Evolutionary conservation across 2,888 invertebrate species (phyloP).

Genomic region (Carterocephalus palaemon): DNA sequence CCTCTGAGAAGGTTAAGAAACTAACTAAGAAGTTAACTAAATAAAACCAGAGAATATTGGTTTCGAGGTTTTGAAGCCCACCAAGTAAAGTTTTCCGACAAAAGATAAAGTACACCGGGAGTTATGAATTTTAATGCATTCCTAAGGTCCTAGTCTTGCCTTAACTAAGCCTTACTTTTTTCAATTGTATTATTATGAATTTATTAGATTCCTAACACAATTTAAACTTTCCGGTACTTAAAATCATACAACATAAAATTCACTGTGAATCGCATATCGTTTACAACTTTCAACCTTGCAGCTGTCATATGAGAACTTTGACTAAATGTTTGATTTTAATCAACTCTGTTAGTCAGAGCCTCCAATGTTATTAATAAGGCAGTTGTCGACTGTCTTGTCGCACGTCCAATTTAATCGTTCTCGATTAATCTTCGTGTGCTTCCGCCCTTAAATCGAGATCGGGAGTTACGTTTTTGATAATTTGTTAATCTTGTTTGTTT

Average conservation of each 20-base stretch:
- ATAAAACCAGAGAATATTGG: too few species aligned
- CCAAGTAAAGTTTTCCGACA: too few species aligned
- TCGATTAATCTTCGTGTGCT: slow-evolving; percentile 53
- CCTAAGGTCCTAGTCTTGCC: too few species aligned
- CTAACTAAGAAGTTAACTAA: too few species aligned
- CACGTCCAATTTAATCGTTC: slow-evolving; percentile 59
- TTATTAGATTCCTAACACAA: too few species aligned
- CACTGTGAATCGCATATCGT: background rate
- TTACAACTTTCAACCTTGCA: background rate
- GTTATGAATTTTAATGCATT: too few species aligned
- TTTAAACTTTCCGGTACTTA: too few species aligned
- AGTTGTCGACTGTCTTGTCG: slow-evolving; percentile 53
- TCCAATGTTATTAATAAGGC: slow-evolving; percentile 58
- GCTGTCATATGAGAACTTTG: slow-evolving; percentile 32
- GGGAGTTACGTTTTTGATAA: slow-evolving; percentile 45
- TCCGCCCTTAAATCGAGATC: slow-evolving; percentile 36
- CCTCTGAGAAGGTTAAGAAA: too few species aligned
- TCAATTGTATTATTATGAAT: too few species aligned
- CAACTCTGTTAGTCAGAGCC: slow-evolving; percentile 47
- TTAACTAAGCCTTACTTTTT: too few species aligned
- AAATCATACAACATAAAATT: background rate
- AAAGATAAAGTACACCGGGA: too few species aligned
- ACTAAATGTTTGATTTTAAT: slow-evolving; percentile 71
- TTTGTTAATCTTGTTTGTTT: slow-evolving; percentile 6
- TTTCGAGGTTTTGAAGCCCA: too few species aligned